Conservation (phyloP, 2,888 invertebrate species). For the Adineta ricciae region DNA sequence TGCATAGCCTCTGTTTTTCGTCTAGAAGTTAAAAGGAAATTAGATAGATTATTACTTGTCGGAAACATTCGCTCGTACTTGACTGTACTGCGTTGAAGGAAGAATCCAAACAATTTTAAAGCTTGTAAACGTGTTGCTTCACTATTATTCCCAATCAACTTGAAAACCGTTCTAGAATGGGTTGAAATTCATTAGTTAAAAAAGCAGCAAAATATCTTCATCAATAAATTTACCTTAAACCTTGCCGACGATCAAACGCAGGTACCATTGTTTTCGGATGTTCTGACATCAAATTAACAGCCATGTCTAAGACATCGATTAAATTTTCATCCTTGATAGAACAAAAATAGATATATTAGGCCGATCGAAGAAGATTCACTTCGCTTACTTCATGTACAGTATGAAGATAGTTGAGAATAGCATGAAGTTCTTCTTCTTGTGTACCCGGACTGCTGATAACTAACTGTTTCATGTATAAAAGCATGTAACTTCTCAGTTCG, state of each 20-base stretch:
- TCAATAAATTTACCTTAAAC: conserved; percentile 48
- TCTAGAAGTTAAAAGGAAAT: conserved; percentile 53
- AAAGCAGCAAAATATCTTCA: too few relatives aligned
- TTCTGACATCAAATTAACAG: conserved; percentile 91
- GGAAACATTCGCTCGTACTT: conserved; percentile 60
- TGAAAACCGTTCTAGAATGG: conserved; percentile 76
- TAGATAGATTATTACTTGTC: not conserved
- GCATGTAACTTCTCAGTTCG: conserved; percentile 30
- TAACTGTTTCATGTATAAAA: conserved; percentile 32
- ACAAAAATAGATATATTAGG: not conserved
- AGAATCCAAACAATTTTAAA: conserved; percentile 88
- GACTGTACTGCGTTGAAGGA: conserved; percentile 90
- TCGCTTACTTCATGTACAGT: conserved; percentile 81
- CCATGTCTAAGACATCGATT: conserved; percentile 90
- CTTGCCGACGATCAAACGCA: conserved; percentile 91
- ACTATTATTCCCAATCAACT: conserved; percentile 84
- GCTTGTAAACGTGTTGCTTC: conserved; percentile 89
- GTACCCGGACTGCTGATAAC: conserved; percentile 71
- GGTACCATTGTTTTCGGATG: conserved; percentile 98
- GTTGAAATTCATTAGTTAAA: not conserved
- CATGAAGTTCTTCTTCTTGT: conserved; percentile 95
- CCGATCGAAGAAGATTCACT: not conserved
- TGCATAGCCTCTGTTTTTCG: conserved; percentile 98
- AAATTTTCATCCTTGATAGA: conserved; percentile 76
- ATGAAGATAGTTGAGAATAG: conserved; percentile 89